Evolutionary conservation across 2,888 invertebrate genomes (phyloP).

Genomic region (Drosophila diplacantha): DNA sequence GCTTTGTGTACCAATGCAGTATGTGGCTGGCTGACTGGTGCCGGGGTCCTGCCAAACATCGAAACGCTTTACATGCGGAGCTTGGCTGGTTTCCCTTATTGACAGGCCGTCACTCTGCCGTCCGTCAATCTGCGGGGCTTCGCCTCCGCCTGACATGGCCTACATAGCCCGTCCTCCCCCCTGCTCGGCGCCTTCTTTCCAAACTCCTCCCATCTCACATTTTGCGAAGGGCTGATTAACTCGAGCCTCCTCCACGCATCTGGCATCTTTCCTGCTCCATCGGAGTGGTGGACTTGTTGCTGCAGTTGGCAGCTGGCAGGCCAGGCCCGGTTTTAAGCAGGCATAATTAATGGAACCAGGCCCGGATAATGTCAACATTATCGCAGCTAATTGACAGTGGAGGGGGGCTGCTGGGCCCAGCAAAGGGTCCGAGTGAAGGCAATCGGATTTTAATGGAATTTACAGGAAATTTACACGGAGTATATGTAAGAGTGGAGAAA

Average conservation of each 20-base stretch:
- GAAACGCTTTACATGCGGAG: constrained; percentile 36
- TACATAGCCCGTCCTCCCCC: background rate
- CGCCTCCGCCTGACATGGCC: constrained; percentile 22
- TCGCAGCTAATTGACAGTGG: constrained; percentile 37
- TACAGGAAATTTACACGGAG: background rate
- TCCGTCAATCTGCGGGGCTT: constrained; percentile 25
- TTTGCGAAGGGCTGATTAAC: constrained; percentile 27
- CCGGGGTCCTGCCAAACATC: constrained; percentile 30
- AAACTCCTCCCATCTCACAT: background rate
- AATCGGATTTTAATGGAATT: constrained; percentile 7
- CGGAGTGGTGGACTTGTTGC: constrained; percentile 32
- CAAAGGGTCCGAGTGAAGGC: background rate
- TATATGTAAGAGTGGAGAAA: background rate
- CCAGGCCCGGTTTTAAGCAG: constrained; percentile 25
- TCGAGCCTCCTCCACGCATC: constrained; percentile 13
- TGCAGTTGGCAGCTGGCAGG: constrained; percentile 14
- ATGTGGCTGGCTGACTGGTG: constrained; percentile 12
- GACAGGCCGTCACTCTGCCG: constrained; percentile 43
- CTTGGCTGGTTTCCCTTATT: constrained; percentile 31
- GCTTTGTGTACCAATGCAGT: background rate
- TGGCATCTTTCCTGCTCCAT: background rate
- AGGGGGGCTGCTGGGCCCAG: background rate
- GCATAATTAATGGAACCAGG: constrained; percentile 37
- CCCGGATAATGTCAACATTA: constrained; percentile 40
- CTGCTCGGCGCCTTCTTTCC: background rate